Base-by-base conservation (phyloP, 2,888 invertebrate species). In the Drosophila phalerata region DNA sequence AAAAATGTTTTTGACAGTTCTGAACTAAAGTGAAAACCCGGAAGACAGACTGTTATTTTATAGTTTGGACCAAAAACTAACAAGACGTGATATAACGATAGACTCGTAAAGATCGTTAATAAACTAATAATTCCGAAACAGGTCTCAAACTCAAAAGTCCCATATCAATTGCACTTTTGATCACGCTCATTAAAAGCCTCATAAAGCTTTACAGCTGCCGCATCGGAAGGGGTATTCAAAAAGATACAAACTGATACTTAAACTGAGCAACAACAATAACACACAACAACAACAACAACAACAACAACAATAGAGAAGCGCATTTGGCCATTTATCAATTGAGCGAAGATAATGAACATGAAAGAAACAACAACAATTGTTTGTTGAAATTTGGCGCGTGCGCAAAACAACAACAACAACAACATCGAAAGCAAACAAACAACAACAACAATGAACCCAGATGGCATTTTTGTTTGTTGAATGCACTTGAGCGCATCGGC, bases 281-380 rank as follows among this genome's bases (percentile, higher is more conserved):
- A 72, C 4, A 28, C 34, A 34, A n/a, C 11, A 42, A 43, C 3
- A 58, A 17, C 37, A 40, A 38, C 30, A 57, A 17, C 28, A 72
- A 13, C 42, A 60, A 43, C 40, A 61, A 22, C 48, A 22, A 38
- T 6, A 68, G 42, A 68, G 40, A 34, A 40, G 60, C 61, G 42
- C 69, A 53, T 48, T 78, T 42, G 40, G 66, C 56, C 77, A 74
- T 74, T 73, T 74, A 74, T 77, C 74, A 77, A 78, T 62, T 73
- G 78, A 73, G 78, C 61, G 78, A 53, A 57, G 78, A 67, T 75
- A 75, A 75, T 78, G 73, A 75, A 63, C 74, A 73, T 78, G 58
- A 67, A 22, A 64, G 17, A 47, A 25, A 37, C 64, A 40, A 55
- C 28, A 28, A 30, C 28, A 71, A 53, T 56, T 47, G 32, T 13